These are phyloP conservation scores for Lycopodina hypogea DNA, from an alignment of 37 sponge, comb jelly and placozoan genomes.

Conservation along the genomic window DNA sequence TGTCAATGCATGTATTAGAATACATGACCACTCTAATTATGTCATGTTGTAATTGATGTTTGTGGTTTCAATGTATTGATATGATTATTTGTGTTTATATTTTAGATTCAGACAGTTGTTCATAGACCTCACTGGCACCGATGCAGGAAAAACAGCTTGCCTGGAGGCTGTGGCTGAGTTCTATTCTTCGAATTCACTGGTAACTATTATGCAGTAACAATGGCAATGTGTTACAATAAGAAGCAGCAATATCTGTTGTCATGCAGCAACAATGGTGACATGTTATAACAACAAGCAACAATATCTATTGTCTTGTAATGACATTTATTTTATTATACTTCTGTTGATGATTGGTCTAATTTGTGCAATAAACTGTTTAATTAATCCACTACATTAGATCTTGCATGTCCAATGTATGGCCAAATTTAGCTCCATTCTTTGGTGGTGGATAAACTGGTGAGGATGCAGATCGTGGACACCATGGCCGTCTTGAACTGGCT, in stretches of 20 bases:
- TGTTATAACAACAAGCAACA: neutral
- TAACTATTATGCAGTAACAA: neutral
- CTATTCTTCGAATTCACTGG: slow-evolving; percentile 58
- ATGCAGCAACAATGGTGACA: no score
- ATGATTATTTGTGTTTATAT: neutral
- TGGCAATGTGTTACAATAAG: no score
- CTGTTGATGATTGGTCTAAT: neutral
- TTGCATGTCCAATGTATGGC: no score
- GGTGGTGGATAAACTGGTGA: slow-evolving; percentile 69
- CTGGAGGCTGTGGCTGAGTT: slow-evolving; percentile 64
- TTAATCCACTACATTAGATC: neutral
- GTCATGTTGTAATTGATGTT: no score
- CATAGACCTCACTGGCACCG: slow-evolving; percentile 46
- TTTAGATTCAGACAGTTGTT: slow-evolving; percentile 70
- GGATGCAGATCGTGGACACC: slow-evolving; percentile 67
- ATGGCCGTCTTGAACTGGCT: slow-evolving; percentile 54
- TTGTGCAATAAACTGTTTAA: neutral
- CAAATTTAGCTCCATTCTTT: slow-evolving; percentile 49
- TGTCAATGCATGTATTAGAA: no score
- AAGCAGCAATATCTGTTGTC: neutral
- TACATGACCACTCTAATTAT: no score
- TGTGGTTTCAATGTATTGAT: no score
- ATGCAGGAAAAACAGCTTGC: slow-evolving; percentile 45
- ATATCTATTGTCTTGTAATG: no score
- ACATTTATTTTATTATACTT: neutral